Evolutionary conservation across 2,113 vertebrate species (phyloP), one percentile per base, ranked within the genome.

Genomic region (Herpetotheres cachinnans): DNA sequence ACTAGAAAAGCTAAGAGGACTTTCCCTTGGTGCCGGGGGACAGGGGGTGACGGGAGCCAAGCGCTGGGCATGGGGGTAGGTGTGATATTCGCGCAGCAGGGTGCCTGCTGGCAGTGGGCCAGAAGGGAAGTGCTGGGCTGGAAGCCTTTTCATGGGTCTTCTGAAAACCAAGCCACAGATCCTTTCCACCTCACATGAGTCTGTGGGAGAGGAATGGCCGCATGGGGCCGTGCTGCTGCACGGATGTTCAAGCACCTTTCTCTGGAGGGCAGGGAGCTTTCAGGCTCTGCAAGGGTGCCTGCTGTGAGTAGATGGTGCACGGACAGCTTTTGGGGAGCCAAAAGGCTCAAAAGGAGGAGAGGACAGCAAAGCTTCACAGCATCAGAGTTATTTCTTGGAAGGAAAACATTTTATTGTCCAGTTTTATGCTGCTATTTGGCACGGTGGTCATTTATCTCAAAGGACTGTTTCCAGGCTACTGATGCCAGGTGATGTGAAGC

Each of bases 401-500:
- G 59, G 67, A 81, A 78, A 90, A 77, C 42, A 47, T 70, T 91
- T 95, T 82, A 88, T 38, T 95, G 87, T 94, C 79, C 67, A 36
- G 63, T 95, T 95, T 95, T 93, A 94, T 88, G 89, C 72, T 69
- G 67, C 76, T 90, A n/a, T 95, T 95, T 95, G 96, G 79, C 63
- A 25, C 9, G 4, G 3, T n/a, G 79, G 84, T 91, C 63, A 36
- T 97, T 97, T 89, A 96, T 97, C 95, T 95, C 44, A 67, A 90
- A 97, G 74, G 92, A 74, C 22, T 47, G 50, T 93, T 97, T 97
- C 83, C 71, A 74, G 92, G 56, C 46, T 95, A 32, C 44, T 95
- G 86, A 65, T 97, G 98, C 92, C 97, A 97, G 97, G 73, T 93
- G 85, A 95, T 92, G 79, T 89, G 97, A 97, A 96, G 96, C 74